These are phyloP conservation scores for Pristionchus mayeri DNA, from an alignment of 2,888 invertebrate genomes.

Conservation along the genomic window DNA sequence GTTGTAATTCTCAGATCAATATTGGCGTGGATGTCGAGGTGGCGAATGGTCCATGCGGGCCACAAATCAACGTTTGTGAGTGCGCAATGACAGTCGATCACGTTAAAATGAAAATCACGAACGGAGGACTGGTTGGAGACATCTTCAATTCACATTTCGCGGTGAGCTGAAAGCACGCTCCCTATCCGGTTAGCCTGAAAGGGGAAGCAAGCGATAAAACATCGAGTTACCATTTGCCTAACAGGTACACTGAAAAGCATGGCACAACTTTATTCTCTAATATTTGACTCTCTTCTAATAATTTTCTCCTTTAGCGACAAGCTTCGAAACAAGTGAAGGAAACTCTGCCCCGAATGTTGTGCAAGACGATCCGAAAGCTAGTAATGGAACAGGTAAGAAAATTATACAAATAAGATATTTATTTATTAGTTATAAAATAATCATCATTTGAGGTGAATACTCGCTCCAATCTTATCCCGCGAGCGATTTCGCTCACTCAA, in stretches of 20 bases:
- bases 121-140: constrained; percentile 73
- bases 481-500: constrained; percentile 67
- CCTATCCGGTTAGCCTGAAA: too few species aligned
- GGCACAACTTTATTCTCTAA: too few species aligned
- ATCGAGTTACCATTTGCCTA: too few species aligned
- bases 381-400: constrained; percentile 65
- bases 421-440: too few species aligned
- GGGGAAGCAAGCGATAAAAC: too few species aligned
- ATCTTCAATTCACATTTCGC: constrained; percentile 72
- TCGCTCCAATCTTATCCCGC: constrained; percentile 58
- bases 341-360: constrained; percentile 70
- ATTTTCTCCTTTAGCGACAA: too few species aligned
- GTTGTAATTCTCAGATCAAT: background rate
- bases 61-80: background rate
- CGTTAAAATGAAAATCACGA: constrained; percentile 72
- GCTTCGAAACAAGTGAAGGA: constrained; percentile 62
- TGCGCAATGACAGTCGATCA: constrained; percentile 68
- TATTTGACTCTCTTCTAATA: too few species aligned
- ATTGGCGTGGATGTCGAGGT: background rate
- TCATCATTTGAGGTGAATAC: constrained; percentile 18
- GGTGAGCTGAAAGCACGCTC: too few species aligned
- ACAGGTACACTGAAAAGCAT: too few species aligned
- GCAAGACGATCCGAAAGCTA: constrained; percentile 68
- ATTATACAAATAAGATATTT: too few species aligned
- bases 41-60: background rate